Conservation (phyloP, 2,113 vertebrate genomes). For the Drymodes brunneopygia region DNA sequence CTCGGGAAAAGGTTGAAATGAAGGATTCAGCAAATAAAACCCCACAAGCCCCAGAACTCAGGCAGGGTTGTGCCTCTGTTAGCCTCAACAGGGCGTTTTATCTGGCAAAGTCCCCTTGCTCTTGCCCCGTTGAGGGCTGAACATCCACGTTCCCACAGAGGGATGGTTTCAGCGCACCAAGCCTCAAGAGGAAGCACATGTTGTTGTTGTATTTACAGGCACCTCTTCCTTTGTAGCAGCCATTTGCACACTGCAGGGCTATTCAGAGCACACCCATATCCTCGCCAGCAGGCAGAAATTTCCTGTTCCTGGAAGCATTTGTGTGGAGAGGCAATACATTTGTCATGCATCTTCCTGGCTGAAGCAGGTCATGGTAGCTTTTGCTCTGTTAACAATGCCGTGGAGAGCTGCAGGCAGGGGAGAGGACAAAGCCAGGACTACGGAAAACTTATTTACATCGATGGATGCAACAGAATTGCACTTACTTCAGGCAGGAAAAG, state of each 20-base stretch:
- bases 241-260: background rate
- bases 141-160: background rate
- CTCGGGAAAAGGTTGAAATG: background rate
- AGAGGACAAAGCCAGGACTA: background rate
- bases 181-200: background rate
- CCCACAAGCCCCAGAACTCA: background rate
- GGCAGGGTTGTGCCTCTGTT: background rate
- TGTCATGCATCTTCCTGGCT: background rate
- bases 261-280: background rate
- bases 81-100: background rate
- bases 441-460: background rate
- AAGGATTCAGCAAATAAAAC: background rate
- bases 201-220: background rate
- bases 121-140: background rate
- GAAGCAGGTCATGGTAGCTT: background rate
- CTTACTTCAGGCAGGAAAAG: background rate
- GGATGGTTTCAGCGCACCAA: background rate
- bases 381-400: background rate
- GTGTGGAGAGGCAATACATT: background rate
- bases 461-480: background rate
- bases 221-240: background rate
- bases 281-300: background rate
- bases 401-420: background rate
- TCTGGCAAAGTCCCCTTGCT: background rate
- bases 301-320: conserved; percentile 33